Conservation (phyloP, 1,140 invertebrate species). For the Ectropis grisescens region DNA sequence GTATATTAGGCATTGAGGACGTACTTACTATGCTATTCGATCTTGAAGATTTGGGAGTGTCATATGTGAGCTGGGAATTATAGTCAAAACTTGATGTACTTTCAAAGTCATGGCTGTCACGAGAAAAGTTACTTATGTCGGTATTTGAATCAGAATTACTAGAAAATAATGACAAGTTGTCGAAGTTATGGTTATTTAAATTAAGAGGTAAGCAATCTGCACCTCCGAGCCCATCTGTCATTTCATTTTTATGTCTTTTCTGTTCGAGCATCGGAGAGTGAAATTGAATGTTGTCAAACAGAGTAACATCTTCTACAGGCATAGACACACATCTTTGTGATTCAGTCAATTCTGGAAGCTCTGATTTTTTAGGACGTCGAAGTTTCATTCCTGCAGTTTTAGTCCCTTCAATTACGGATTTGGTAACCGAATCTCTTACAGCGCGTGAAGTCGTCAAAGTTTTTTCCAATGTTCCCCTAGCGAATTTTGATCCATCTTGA, state of each 20-base stretch:
- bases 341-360: constrained; percentile 20
- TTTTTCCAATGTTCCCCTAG: constrained; percentile 55
- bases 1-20: constrained; percentile 30
- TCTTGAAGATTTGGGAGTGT: constrained; percentile 37
- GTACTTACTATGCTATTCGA: constrained; percentile 35
- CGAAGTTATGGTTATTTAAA: constrained; percentile 34
- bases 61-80: constrained; percentile 27
- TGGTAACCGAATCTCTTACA: constrained; percentile 47
- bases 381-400: constrained; percentile 39
- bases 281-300: constrained; percentile 60
- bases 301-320: constrained; percentile 48
- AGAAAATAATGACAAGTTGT: constrained; percentile 52
- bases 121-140: constrained; percentile 43
- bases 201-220: constrained; percentile 24
- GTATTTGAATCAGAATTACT: constrained; percentile 44
- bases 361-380: constrained; percentile 28
- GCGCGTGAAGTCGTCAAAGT: constrained; percentile 44
- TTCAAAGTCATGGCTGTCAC: constrained; percentile 41
- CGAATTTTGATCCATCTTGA: constrained; percentile 48
- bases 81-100: constrained; percentile 15
- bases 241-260: constrained; percentile 30
- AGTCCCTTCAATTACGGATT: constrained; percentile 49
- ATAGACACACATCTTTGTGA: constrained; percentile 43
- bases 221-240: constrained; percentile 6
- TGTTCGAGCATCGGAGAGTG: constrained; percentile 52